A percentile compares a stretch with the other conserved stretches of the same genome.
Conservation (phyloP, 2,113 vertebrate genomes). For the Rhinogobius similis region DNA sequence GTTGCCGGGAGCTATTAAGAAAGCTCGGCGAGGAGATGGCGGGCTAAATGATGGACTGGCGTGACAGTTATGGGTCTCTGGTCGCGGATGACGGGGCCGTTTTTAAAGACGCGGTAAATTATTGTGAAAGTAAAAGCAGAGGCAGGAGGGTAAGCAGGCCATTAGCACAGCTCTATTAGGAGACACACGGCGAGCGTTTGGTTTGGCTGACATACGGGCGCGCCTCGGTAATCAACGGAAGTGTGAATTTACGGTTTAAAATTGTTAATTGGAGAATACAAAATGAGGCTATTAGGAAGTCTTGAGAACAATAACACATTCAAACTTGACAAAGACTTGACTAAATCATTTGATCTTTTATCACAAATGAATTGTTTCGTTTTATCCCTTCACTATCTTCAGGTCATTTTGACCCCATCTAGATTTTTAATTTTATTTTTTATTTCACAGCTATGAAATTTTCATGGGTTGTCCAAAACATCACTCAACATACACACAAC, state of each 20-base stretch:
- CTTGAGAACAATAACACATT: not conserved
- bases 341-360: too few species aligned
- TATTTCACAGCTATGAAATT: too few species aligned
- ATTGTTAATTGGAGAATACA: slow-evolving; percentile 73
- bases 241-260: slow-evolving; percentile 59
- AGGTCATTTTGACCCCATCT: too few species aligned
- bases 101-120: slow-evolving; percentile 81
- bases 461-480: too few species aligned
- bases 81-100: slow-evolving; percentile 78
- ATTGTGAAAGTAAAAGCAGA: slow-evolving; percentile 82
- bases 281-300: not conserved
- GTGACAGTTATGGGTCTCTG: slow-evolving; percentile 82
- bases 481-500: too few species aligned
- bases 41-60: slow-evolving; percentile 81
- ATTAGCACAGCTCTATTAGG: slow-evolving; percentile 76
- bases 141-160: slow-evolving; percentile 69
- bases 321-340: too few species aligned
- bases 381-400: too few species aligned
- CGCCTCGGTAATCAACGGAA: slow-evolving; percentile 64
- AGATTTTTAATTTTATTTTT: too few species aligned
- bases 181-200: slow-evolving; percentile 69
- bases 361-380: too few species aligned
- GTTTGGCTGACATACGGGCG: slow-evolving; percentile 70
- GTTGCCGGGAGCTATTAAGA: slow-evolving; percentile 77
- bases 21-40: slow-evolving; percentile 79